A percentile compares a stretch with the other conserved stretches of the same genome.
phyloP scores from a whole-genome alignment of 2,113 vertebrate genomes.

The Cryptotis parvus region DNA sequence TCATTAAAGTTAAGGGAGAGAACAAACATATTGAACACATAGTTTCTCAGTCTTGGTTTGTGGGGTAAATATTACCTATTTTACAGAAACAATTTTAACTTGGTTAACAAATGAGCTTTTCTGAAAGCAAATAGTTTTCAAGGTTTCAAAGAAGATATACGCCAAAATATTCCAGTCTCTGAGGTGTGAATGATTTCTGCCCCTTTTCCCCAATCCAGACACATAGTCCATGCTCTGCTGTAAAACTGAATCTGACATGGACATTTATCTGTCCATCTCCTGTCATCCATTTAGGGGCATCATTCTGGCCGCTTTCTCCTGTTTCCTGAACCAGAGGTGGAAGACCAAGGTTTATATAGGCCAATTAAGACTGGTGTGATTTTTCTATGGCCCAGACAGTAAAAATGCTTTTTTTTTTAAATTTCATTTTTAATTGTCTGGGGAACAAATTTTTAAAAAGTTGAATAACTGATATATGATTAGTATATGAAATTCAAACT shows the following conservation, averaged over 20 bases:
- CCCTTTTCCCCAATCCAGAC: not conserved
- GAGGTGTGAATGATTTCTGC: not conserved
- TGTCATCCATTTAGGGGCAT: not conserved
- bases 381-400: not conserved
- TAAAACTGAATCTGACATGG: not conserved
- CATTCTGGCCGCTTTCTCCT: rapidly evolving
- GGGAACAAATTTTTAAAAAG: not conserved
- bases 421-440: not conserved
- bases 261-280: not conserved
- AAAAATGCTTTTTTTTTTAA: not conserved
- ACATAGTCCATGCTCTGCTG: not conserved
- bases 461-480: not conserved
- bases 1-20: not conserved
- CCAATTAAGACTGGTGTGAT: not conserved
- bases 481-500: constrained; percentile 10
- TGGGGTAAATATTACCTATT: not conserved
- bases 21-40: not conserved
- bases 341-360: no score
- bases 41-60: not conserved
- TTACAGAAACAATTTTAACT: constrained; percentile 28
- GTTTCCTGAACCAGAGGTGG: not conserved
- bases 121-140: not conserved
- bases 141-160: constrained; percentile 17
- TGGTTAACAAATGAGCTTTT: not conserved
- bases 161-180: not conserved